Evolutionary conservation across 2,888 invertebrate genomes (phyloP), one percentile per base, ranked within the genome.

Genomic region (Microctonus aethiopoides): DNA sequence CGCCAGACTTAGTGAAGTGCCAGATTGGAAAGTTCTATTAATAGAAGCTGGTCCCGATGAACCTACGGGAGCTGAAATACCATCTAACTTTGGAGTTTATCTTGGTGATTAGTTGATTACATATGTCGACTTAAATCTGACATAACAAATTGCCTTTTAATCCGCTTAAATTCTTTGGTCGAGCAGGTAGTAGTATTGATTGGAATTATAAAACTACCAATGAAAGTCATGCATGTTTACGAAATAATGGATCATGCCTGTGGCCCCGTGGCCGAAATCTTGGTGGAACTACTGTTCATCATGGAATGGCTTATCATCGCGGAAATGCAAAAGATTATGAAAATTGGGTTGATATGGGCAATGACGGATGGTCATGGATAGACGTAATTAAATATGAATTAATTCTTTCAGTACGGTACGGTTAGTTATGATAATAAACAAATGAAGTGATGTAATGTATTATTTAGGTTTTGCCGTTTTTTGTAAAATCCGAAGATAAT

Each of bases 291-390:
- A 90, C 91, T 56, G 90, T 91, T 0, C 90, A 92, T 60, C 94
- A 95, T 80, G 94, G 94, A 5, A 95, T 95, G 95, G 93, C 93
- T 89, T 95, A 95, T 84, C 92, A 93, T 87, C 88, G 95, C 22
- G 95, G 95, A 0, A 91, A 92, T 78, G 89, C 91, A 0, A 89
- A 88, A 0, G 94, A 95, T 87, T 95, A 92, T 84, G 91, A 93
- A 75, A 89, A 89, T 5, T 95, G 95, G 94, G 92, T 89, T 3
- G 87, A 88, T 7, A 89, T 90, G 75, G 94, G 94, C 0, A 93
- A 92, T 29, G 78, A 86, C 0, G 93, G 92, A 7, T 95, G 95
- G 95, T 89, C 91, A 1, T 94, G 92, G 89, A 88, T 89, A 7
- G 91, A 94, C 36, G 85, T 83, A 72, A 74, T 72, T 41, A 1